Evolutionary conservation across 2,797 vertebrate genomes (phyloP), one percentile per base, ranked within the genome.

Genomic region (Clangula hyemalis): DNA sequence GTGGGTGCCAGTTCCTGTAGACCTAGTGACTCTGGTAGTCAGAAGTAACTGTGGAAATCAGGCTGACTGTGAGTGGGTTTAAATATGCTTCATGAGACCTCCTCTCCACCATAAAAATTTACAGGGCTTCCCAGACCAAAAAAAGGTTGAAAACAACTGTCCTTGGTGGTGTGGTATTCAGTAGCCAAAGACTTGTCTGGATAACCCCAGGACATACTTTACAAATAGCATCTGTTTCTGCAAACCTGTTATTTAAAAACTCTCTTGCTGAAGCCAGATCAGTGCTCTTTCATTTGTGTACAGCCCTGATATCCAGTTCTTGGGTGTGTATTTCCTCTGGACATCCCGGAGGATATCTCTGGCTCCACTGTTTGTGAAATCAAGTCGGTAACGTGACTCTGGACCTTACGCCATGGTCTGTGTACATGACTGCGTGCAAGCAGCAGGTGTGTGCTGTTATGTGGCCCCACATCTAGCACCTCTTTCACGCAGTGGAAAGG

Each of bases 271-370:
- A 91, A 86, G 92, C 85, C 85, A 95, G 91, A 94, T 81, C 34
- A 66, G 58, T 84, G 94, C 69, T 94, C 79, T 96, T 89, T 85
- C 51, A 54, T 86, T 95, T 92, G 82, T 92, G 79, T 89, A 89
- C 92, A 87, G 69, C 58, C 53, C 71, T 78, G 85, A 85, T 91
- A 91, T 75, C 54, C 87, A 95, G 82, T 95, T 87, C 90, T 86
- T 87, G 96, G 96, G 96, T 96, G 96, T 97, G 95, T 94, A 60
- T 91, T 96, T 97, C 96, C 96, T 95, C 85, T 96, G 94, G 89
- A 96, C 89, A 93, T 94, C 92, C 95, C 9, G 0, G 91, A 97
- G 93, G 96, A 95, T 97, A 89, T 96, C 62, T 89, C 75, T 92
- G 90, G 81, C 90, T 91, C 87, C 36, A 9, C 34, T 93, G 82